Base-by-base conservation (phyloP, 2,888 invertebrate genomes). In the Laspeyria flexula region DNA sequence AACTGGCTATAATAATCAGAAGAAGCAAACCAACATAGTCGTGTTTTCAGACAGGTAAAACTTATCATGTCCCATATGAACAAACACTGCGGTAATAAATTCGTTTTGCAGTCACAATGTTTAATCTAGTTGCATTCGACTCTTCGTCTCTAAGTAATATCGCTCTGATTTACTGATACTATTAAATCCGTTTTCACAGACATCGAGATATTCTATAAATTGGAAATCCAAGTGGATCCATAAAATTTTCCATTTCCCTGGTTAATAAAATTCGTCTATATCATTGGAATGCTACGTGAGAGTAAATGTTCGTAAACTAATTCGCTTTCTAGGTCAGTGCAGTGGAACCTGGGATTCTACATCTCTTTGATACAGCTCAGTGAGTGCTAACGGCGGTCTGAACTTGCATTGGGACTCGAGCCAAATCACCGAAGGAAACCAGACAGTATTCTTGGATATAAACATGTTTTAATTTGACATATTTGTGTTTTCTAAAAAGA, bases 301-400 rank as follows among this genome's bases (percentile, higher is more conserved):
- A 69, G 61, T 69, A 52, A 48, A 47, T 65, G 68, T 60, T 60
- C 59, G 50, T 65, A 58, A 67, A 67, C 60, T 71, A 70, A 75
- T 75, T 73, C 59, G 66, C 59, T 84, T 79, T 84, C 71, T 81
- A 75, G 83, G 79, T 71, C 78, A 81, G 69, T 76, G 80, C 78
- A 77, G 73, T 75, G 61, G 64, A 71, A 79, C 75, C 53, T 71
- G 66, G 13, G 29, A 21, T 16, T 16, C 65, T 64, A 71, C 55
- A 63, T 52, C 25, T 57, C 39, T 61, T 59, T 70, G 73, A 79
- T 82, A 78, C 74, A 75, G 65, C 58, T 70, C 52, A 64, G 73
- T 77, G 75, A 67, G 72, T 75, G 73, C 72, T 67, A 67, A 71
- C 63, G 73, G 72, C 74, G 65, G 71, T 73, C 59, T 70, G 60